Evolutionary conservation across 2,113 vertebrate genomes (phyloP).

Genomic region (Gobiocypris rarus): DNA sequence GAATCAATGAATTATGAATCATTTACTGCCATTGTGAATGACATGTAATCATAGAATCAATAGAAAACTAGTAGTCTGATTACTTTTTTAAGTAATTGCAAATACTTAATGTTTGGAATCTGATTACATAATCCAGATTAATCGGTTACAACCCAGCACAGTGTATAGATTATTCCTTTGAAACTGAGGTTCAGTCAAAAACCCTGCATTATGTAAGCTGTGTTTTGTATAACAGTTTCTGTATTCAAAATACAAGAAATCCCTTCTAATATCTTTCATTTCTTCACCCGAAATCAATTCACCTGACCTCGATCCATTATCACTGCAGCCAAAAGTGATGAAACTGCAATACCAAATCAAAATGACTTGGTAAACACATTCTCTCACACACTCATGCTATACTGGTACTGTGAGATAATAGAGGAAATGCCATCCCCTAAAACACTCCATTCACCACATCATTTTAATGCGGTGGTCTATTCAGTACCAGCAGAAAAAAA

Average conservation of each 20-base stretch:
- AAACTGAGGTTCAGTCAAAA: background rate
- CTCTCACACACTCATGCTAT: slow-evolving; percentile 6
- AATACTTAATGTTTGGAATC: too few species aligned
- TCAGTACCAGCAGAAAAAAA: slow-evolving; percentile 20
- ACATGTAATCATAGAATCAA: too few species aligned
- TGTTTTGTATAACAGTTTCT: slow-evolving; percentile 4
- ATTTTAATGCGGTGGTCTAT: slow-evolving; percentile 23
- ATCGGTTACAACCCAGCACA: too few species aligned
- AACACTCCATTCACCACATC: slow-evolving; percentile 44
- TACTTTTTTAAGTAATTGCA: too few species aligned
- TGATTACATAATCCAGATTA: too few species aligned
- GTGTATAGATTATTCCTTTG: background rate
- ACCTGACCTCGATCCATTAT: slow-evolving; percentile 17
- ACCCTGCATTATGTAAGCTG: too few species aligned
- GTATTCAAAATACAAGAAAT: background rate
- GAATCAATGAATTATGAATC: too few species aligned
- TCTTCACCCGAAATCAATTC: slow-evolving; percentile 24
- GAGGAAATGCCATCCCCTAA: slow-evolving; percentile 39
- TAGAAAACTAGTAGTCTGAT: too few species aligned
- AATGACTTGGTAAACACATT: slow-evolving; percentile 21
- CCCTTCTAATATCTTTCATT: slow-evolving; percentile 18
- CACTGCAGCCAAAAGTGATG: background rate
- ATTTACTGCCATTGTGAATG: too few species aligned
- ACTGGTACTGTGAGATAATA: slow-evolving; percentile 31
- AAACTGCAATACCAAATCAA: slow-evolving; percentile 18